These are phyloP conservation scores for Stomorhina lunata DNA, from an alignment of 2,888 invertebrate species.

Conservation along the genomic window DNA sequence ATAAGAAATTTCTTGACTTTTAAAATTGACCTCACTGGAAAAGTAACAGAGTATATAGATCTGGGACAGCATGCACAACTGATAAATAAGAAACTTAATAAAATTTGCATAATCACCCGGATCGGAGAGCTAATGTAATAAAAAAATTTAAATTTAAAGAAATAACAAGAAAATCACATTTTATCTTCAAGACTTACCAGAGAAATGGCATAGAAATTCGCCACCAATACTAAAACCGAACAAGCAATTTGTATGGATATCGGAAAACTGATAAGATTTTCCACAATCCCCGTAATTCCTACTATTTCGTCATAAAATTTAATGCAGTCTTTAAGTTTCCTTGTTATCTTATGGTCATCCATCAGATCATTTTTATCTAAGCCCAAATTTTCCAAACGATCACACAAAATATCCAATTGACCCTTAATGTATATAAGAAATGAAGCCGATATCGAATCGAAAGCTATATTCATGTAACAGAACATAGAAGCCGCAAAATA, in stretches of 20 bases:
- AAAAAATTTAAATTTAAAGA: background rate
- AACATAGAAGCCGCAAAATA: conserved; percentile 59
- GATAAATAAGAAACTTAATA: conserved; percentile 70
- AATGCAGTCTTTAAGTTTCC: conserved; percentile 70
- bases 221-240: conserved; percentile 73
- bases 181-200: conserved; percentile 66
- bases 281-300: conserved; percentile 66
- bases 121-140: conserved; percentile 47
- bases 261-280: conserved; percentile 70
- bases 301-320: conserved; percentile 67
- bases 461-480: conserved; percentile 71
- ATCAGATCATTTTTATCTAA: background rate
- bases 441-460: conserved; percentile 71
- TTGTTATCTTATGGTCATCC: conserved; percentile 48
- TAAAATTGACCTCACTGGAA: conserved; percentile 70
- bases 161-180: background rate
- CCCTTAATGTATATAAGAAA: conserved; percentile 71
- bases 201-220: conserved; percentile 74
- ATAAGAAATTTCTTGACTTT: conserved; percentile 50
- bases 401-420: conserved; percentile 73
- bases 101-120: conserved; percentile 66
- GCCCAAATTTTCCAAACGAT: conserved; percentile 70
- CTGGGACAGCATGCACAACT: conserved; percentile 72
- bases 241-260: conserved; percentile 73
- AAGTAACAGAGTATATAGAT: conserved; percentile 73